Evolutionary conservation across 2,888 invertebrate species (phyloP), one percentile per base, ranked within the genome.

Genomic region (Patella pellucida): DNA sequence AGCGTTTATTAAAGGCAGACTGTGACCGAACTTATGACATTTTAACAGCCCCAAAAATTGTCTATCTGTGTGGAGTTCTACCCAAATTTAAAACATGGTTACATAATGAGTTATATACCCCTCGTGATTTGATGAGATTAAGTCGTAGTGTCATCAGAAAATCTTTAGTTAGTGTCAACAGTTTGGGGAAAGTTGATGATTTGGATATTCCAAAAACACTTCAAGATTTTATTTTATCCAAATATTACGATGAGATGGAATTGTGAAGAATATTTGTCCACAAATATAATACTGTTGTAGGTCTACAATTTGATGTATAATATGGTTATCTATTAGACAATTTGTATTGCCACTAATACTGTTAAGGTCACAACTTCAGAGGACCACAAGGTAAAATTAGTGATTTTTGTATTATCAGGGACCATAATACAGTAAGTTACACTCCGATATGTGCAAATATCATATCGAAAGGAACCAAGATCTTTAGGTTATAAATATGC

Each of bases 21-120:
- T 80, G 80, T 69, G 71, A 76, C 3, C 73, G 80, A 12, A 68
- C 75, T 15, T 71, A 73, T 50, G 41, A 69, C 7, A 76, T 82
- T 4, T 71, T 81, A 76, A 74, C 75, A 51, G 72, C 76, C 14
- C 71, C 69, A n/a, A 71, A 72, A 31, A 76, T 81, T 14, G 71
- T 72, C 16, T 71, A 79, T 16, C 23, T 83, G 52, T 82, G 77
- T 77, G 78, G 80, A 14, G 52, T 68, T 1, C 68, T 81, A 5
- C 80, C 81, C n/a, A 73, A 68, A 14, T 82, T 82, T 75, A 73
- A 76, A 27, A 73, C 75, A 7, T 82, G 83, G 83, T 72, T 83
- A 31, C 19, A 76, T 11, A 67, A 78, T 50, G 83, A 83, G 73
- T 74, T 83, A 52, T 78, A 78, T 73, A 77, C 76, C 41, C 83